Conservation (phyloP, 2,888 invertebrate species). For the Adelphocoris suturalis region DNA sequence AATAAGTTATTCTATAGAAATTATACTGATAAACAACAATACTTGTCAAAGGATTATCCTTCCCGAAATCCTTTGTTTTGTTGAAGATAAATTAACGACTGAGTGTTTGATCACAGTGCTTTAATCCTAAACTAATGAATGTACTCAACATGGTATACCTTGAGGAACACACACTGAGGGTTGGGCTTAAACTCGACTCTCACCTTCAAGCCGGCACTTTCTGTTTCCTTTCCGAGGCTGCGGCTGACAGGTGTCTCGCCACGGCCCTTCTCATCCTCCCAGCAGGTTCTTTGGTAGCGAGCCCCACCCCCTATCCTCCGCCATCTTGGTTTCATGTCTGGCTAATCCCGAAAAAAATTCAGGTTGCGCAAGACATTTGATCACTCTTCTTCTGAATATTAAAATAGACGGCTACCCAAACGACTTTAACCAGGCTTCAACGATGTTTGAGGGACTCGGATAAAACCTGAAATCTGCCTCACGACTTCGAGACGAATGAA, state of each 20-base stretch:
- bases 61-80: too few species aligned
- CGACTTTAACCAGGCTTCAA: too few species aligned
- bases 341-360: constrained; percentile 31
- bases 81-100: too few species aligned
- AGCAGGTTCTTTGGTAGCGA: not conserved
- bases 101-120: too few species aligned
- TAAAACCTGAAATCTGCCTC: too few species aligned
- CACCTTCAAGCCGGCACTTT: constrained; percentile 32
- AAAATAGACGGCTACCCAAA: not conserved
- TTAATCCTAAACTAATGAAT: too few species aligned
- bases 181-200: not conserved
- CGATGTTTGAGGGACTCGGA: too few species aligned
- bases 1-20: too few species aligned
- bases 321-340: not conserved
- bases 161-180: not conserved
- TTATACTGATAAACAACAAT: too few species aligned
- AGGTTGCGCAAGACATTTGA: constrained; percentile 17
- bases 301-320: not conserved
- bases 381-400: constrained; percentile 25
- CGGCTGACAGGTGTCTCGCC: constrained; percentile 23
- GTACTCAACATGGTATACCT: too few species aligned
- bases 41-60: too few species aligned
- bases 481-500: too few species aligned
- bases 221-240: constrained; percentile 12
- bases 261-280: not conserved